Conservation (phyloP, 2,113 vertebrate genomes). For the Choloepus hoffmanni region DNA sequence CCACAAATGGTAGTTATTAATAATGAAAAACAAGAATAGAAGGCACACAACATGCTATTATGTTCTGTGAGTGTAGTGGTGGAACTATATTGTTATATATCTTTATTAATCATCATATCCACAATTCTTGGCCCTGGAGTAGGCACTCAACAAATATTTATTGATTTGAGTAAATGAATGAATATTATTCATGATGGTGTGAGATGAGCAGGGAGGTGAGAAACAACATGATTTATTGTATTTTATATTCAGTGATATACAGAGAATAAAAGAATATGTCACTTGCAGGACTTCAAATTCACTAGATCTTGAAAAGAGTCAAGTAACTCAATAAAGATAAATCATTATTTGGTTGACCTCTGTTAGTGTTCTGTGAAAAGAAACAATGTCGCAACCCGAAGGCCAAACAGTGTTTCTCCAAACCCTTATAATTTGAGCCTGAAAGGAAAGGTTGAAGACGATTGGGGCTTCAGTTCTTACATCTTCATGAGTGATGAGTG, state of each 20-base stretch:
- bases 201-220: not conserved
- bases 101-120: not conserved
- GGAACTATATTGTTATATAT: not conserved
- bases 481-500: not conserved
- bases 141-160: not conserved
- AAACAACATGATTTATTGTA: not conserved
- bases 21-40: slow-evolving; percentile 1
- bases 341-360: not conserved
- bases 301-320: not conserved
- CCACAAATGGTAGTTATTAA: not conserved
- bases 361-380: not conserved
- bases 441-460: not conserved
- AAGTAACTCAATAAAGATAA: not conserved
- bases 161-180: not conserved
- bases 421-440: not conserved
- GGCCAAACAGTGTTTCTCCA: not conserved
- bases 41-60: not conserved
- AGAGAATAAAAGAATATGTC: not conserved
- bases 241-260: not conserved
- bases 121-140: not conserved
- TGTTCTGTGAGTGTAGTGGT: not conserved
- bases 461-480: not conserved
- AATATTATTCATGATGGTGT: not conserved
- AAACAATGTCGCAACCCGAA: not conserved
- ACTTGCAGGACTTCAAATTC: not conserved